Percentiles rank a stretch among this genome's conserved stretches.
Conservation (phyloP, 2,113 vertebrate species). For the Brachypteracias leptosomus region DNA sequence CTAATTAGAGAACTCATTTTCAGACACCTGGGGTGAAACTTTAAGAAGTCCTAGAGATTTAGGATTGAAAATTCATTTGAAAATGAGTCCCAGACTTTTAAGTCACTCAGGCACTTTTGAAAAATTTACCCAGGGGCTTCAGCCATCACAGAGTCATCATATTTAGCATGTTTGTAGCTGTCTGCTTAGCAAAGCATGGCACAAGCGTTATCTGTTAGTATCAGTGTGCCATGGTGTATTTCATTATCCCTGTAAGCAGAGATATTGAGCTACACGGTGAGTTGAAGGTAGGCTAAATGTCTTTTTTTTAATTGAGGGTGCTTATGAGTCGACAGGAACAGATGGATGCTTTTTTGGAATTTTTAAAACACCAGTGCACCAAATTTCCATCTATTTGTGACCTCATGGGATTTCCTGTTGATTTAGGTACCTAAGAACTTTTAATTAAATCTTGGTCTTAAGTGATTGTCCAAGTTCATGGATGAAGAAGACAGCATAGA, state of each 20-base stretch:
- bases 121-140: not conserved
- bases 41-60: slow-evolving; percentile 8
- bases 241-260: not conserved
- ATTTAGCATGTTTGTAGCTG: not conserved
- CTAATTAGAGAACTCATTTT: slow-evolving; percentile 61
- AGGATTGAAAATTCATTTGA: slow-evolving; percentile 20
- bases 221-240: not conserved
- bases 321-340: not conserved
- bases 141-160: not conserved
- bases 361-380: not conserved
- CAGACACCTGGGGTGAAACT: slow-evolving; percentile 44
- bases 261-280: not conserved
- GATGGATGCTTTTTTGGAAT: not conserved
- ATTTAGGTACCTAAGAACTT: not conserved
- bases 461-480: not conserved
- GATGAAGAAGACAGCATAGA: not conserved
- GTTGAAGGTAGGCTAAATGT: not conserved
- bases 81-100: not conserved
- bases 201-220: not conserved
- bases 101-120: not conserved
- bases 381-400: not conserved
- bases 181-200: not conserved
- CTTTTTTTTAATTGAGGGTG: not conserved
- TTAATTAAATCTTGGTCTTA: not conserved
- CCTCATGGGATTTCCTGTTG: not conserved